Evolutionary conservation across 2,888 invertebrate species (phyloP), one percentile per base, ranked within the genome.

Genomic region (Abrostola triplasia): DNA sequence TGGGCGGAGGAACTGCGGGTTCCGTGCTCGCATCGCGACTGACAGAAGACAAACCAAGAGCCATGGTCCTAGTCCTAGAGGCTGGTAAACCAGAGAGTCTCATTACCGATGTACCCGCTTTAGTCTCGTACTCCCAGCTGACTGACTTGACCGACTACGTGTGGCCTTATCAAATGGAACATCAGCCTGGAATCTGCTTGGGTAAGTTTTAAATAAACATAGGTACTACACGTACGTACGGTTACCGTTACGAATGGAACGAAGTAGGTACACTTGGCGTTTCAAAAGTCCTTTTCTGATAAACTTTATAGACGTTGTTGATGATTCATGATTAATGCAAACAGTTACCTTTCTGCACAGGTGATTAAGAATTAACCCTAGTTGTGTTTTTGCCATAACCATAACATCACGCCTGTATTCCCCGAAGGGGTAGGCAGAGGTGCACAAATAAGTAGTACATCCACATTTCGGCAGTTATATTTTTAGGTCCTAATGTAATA

Each of bases 1-100:
- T 97, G 0, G 97, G 97, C 0, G 96, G 96, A 0, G 97, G 97
- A 0, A 96, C 97, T 0, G 96, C 96, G 0, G 97, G 97, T 0
- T 96, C 97, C 0, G 96, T 96, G 0, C 80, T 97, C 9, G 97
- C 97, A 0, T 96, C 96, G 76, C 94, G 97, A 1, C 90, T 97
- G 0, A 95, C 96, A 0, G 97, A 97, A 87, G 95, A 90, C 48
- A 93, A 93, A 65, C 94, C 92, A 0, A 84, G 77, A 56, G 86
- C 95, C 40, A 96, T 91, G 53, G 95, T 97, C 0, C 90, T 97
- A 6, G 88, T 97, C 0, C 81, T 97, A 9, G 97, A 97, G 85
- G 96, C 96, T 0, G 94, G 94, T 0, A 92, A 90, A 68, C 90
- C 94, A 0, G 94, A 94, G 76, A 90, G 88, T 84, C 80, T 96